A percentile compares a stretch with the other conserved stretches of the same genome.
phyloP scores from a whole-genome alignment of 1,140 invertebrate genomes.

The Pseudomyrmex pallidus region DNA sequence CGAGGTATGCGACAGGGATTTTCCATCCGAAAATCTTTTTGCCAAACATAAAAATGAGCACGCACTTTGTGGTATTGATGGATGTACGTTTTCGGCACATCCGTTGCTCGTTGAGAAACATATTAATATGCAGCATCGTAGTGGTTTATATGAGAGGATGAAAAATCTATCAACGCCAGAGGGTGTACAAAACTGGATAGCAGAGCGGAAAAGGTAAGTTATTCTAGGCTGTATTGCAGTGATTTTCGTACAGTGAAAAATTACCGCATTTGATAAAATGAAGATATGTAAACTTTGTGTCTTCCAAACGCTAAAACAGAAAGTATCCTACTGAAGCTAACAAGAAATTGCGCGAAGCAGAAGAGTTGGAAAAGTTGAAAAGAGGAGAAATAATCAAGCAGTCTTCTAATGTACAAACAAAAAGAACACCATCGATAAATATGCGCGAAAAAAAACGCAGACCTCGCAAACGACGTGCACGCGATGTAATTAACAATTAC shows the following conservation, averaged over 20 bases:
- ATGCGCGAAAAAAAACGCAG: slow-evolving; percentile 61
- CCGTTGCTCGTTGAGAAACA: slow-evolving; percentile 92
- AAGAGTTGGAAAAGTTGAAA: slow-evolving; percentile 88
- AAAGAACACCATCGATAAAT: slow-evolving; percentile 39
- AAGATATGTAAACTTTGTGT: slow-evolving; percentile 1
- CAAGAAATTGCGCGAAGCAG: slow-evolving; percentile 88
- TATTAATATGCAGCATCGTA: slow-evolving; percentile 91
- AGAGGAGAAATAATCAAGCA: slow-evolving; percentile 88
- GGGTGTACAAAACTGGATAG: slow-evolving; percentile 93
- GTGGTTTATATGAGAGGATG: slow-evolving; percentile 91
- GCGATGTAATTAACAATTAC: slow-evolving; percentile 3
- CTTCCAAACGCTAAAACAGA: slow-evolving; percentile 61
- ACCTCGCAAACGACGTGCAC: slow-evolving; percentile 44
- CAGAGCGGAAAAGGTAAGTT: slow-evolving; percentile 89
- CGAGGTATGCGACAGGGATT: slow-evolving; percentile 91
- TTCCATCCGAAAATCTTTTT: slow-evolving; percentile 86
- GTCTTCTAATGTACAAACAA: slow-evolving; percentile 72
- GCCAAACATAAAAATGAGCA: slow-evolving; percentile 89
- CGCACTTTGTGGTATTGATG: slow-evolving; percentile 90
- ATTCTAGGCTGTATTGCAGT: neutral
- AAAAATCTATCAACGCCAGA: slow-evolving; percentile 90
- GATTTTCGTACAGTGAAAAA: neutral
- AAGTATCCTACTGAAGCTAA: slow-evolving; percentile 90
- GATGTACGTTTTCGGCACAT: slow-evolving; percentile 93
- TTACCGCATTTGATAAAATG: neutral